Evolutionary conservation across 2,113 vertebrate genomes (phyloP), one percentile per base, ranked within the genome.

Genomic region (Eptesicus fuscus): DNA sequence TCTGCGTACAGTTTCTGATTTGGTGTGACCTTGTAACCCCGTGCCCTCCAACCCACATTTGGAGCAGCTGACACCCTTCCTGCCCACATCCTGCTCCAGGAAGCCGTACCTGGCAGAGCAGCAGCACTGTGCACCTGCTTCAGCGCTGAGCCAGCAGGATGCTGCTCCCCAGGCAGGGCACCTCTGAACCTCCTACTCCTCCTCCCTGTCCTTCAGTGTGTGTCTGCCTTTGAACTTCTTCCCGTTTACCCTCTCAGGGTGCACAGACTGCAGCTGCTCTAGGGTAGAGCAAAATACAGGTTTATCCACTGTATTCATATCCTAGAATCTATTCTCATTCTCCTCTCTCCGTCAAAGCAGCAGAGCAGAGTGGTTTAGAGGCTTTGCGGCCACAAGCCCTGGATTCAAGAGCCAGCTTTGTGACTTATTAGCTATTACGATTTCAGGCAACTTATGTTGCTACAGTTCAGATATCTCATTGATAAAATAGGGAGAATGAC

Each of bases 271-370:
- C 77, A 85, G 80, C 61, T 85, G 67, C 86, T 84, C 53, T 25
- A 25, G 28, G 25, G 30, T 20, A 93, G 8, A 88, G 30, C 23
- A 74, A 88, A 86, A 59, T 22, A 59, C 49, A 95, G 22, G 49
- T 49, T 85, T 63, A 25, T 37, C 51, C 56, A 82, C 30, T 51
- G 56, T 53, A 83, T 74, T 93, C 17, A 9, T 61, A 94, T n/a
- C 65, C 77, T 73, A 59, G 67, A 74, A 42, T 77, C 37, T 87
- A 18, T 77, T 74, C 44, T 94, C 76, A 61, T 7, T 32, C 7
- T 91, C 49, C 10, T 51, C 22, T 94, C 59, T 95, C 47, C 77
- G 22, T 87, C 61, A 86, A 71, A 95, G 63, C n/a, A 83, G 28
- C 14, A 74, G 47, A 94, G 25, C 40, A 83, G 51, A 85, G 35